Evolutionary conservation across 2,113 vertebrate species (phyloP).

Genomic region (Podarcis cretensis): DNA sequence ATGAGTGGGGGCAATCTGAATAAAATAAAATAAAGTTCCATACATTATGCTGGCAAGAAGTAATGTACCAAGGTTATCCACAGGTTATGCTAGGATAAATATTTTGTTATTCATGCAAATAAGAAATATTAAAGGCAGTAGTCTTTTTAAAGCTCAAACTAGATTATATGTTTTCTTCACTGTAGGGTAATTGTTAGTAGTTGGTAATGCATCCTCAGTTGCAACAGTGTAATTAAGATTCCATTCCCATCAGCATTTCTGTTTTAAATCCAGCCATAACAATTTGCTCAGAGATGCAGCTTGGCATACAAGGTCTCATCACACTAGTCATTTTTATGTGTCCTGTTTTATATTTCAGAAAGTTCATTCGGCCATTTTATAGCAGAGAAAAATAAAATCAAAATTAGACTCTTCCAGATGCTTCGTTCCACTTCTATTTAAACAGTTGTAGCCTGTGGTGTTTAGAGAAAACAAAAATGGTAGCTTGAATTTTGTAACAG

Average conservation of each 20-base stretch:
- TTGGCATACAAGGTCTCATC: conserved; percentile 15
- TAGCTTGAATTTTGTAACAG: not conserved
- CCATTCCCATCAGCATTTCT: conserved; percentile 30
- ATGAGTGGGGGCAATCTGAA: not conserved
- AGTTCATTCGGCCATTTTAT: conserved; percentile 32
- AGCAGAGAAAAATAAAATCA: conserved; percentile 11
- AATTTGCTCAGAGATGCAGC: not conserved
- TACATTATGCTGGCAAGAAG: not conserved
- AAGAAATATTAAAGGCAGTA: not conserved
- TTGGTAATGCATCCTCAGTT: not conserved
- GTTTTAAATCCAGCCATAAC: conserved; percentile 25
- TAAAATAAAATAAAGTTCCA: not conserved
- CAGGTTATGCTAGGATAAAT: not conserved
- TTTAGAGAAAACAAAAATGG: not conserved
- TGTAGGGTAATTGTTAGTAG: conserved; percentile 10
- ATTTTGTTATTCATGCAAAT: not conserved
- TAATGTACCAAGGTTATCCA: not conserved
- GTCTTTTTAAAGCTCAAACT: not conserved
- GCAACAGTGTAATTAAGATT: conserved; percentile 24
- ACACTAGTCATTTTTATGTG: conserved; percentile 30
- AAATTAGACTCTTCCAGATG: conserved; percentile 19
- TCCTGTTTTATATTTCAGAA: conserved; percentile 33
- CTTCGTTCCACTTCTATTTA: not conserved
- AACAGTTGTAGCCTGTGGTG: not conserved
- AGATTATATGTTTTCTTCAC: conserved; percentile 14